phyloP scores from a whole-genome alignment of 2,113 vertebrate genomes.

The Lampris incognitus region DNA sequence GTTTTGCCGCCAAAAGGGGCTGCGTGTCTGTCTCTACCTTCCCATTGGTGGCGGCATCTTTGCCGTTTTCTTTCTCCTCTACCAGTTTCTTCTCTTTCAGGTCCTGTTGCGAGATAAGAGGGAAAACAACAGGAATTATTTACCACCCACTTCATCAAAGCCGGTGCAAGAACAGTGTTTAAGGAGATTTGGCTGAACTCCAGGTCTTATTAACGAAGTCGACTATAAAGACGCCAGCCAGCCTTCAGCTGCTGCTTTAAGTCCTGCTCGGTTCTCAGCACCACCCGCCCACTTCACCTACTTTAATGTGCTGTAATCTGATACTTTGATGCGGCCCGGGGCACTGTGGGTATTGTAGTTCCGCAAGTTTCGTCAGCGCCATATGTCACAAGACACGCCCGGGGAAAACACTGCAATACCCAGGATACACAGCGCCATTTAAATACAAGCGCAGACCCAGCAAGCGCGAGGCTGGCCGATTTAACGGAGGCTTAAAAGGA shows the following conservation, averaged over 20 bases:
- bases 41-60: slow-evolving; percentile 92
- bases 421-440: slow-evolving; percentile 75
- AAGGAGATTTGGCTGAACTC: too few relatives aligned
- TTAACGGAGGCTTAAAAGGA: slow-evolving; percentile 72
- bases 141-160: neutral
- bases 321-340: slow-evolving; percentile 76
- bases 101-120: slow-evolving; percentile 82
- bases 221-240: too few relatives aligned
- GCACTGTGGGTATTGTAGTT: slow-evolving; percentile 81
- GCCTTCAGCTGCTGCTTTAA: too few relatives aligned
- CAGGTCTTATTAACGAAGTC: too few relatives aligned
- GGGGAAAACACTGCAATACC: slow-evolving; percentile 76
- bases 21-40: slow-evolving; percentile 75
- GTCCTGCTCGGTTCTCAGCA: too few relatives aligned
- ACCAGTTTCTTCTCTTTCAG: slow-evolving; percentile 96
- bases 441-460: slow-evolving; percentile 60
- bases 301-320: slow-evolving; percentile 80
- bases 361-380: slow-evolving; percentile 31
- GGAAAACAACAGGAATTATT: neutral
- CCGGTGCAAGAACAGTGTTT: neutral
- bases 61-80: slow-evolving; percentile 96
- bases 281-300: slow-evolving; percentile 61
- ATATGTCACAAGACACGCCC: slow-evolving; percentile 80
- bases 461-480: slow-evolving; percentile 65
- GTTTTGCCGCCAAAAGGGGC: too few relatives aligned